Evolutionary conservation across 2,888 invertebrate genomes (phyloP).

Genomic region (Drosophila maculinotata): DNA sequence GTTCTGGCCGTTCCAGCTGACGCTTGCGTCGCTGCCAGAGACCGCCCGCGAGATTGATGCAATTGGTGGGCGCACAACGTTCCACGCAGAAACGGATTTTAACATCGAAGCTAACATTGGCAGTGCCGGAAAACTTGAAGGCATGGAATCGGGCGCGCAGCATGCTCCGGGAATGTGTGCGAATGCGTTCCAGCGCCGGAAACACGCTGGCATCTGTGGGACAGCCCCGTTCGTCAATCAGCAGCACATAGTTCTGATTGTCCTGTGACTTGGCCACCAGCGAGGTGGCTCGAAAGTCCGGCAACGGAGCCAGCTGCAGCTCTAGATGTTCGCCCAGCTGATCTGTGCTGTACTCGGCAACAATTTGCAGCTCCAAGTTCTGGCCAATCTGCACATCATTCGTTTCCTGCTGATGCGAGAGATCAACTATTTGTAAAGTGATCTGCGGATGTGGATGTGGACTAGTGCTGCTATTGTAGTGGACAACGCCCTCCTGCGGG

Average conservation of each 20-base stretch:
- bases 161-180: conserved; percentile 81
- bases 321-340: conserved; percentile 60
- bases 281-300: conserved; percentile 91
- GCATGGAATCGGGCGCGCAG: conserved; percentile 90
- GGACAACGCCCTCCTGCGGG: conserved; percentile 85
- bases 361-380: conserved; percentile 88
- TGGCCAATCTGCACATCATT: conserved; percentile 89
- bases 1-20: conserved; percentile 40
- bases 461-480: conserved; percentile 64
- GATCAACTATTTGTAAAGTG: conserved; percentile 87
- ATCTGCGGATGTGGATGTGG: conserved; percentile 75
- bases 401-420: conserved; percentile 86
- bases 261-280: conserved; percentile 92
- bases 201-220: conserved; percentile 89
- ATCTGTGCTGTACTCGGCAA: conserved; percentile 84
- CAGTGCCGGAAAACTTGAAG: conserved; percentile 94
- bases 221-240: conserved; percentile 92
- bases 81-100: conserved; percentile 92
- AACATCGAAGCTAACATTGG: conserved; percentile 92
- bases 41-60: conserved; percentile 73
- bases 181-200: conserved; percentile 85
- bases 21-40: conserved; percentile 54
- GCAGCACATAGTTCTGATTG: conserved; percentile 89
- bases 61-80: conserved; percentile 88
- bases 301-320: conserved; percentile 85